Percentiles rank a stretch among this genome's conserved stretches.
phyloP scores from a whole-genome alignment of 53 echinoderm and acorn worm species.

The Paracentrotus lividus region DNA sequence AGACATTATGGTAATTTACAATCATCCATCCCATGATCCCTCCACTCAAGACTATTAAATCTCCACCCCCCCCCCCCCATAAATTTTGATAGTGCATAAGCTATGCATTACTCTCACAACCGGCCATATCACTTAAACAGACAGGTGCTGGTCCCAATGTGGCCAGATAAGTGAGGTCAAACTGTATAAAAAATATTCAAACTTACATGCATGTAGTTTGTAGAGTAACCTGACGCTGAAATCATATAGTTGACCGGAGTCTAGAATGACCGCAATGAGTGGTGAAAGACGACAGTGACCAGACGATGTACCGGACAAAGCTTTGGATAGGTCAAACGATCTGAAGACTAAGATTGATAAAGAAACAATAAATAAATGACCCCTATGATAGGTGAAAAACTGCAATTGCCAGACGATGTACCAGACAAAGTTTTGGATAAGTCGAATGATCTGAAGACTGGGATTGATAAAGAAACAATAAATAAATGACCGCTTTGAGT shows the following conservation, averaged over 20 bases:
- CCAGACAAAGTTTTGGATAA: conserved; percentile 85
- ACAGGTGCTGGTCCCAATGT: too few relatives aligned
- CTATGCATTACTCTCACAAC: too few relatives aligned
- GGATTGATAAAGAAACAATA: not conserved
- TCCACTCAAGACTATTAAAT: too few relatives aligned
- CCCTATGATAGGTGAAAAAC: conserved; percentile 90
- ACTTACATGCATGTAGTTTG: conserved; percentile 99
- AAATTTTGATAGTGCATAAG: too few relatives aligned
- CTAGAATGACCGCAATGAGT: conserved; percentile 89
- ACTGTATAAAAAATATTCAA: not conserved
- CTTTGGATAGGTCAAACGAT: conserved; percentile 91
- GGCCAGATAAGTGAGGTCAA: too few relatives aligned
- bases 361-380: not conserved
- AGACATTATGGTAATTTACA: too few relatives aligned
- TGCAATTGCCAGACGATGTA: conserved; percentile 85
- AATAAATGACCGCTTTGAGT: conserved; percentile 87
- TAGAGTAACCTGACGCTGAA: conserved; percentile 95
- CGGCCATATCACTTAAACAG: too few relatives aligned
- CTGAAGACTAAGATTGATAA: conserved; percentile 81
- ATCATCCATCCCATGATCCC: too few relatives aligned
- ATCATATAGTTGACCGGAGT: conserved; percentile 93
- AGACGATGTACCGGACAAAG: conserved; percentile 81
- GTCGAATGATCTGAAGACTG: conserved; percentile 69
- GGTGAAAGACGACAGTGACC: conserved; percentile 97
- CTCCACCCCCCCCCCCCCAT: too few relatives aligned